These are phyloP conservation scores for Crotalus helleri DNA, from an alignment of 2,113 vertebrate species.

Conservation along the genomic window DNA sequence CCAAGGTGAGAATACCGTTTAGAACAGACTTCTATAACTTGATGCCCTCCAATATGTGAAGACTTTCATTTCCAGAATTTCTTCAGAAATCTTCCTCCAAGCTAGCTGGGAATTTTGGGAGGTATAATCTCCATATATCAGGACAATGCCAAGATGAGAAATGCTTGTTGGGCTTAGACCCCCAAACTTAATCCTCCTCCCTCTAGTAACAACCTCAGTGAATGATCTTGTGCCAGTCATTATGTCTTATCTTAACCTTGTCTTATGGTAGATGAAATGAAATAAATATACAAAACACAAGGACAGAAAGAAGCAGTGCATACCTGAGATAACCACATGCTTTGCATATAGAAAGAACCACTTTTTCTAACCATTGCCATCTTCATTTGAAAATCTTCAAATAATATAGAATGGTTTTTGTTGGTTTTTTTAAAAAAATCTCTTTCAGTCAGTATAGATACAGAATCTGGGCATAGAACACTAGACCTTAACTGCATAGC, in stretches of 20 bases:
- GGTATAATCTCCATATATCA: neutral
- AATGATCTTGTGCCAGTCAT: neutral
- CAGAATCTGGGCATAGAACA: neutral
- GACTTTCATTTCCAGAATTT: neutral
- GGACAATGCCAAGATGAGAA: neutral
- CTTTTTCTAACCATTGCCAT: neutral
- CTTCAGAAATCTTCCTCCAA: neutral
- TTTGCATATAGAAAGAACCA: neutral
- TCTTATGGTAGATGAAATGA: neutral
- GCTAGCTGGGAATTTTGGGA: no score
- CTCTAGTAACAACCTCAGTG: neutral
- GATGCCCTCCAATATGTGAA: neutral
- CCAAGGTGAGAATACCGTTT: neutral
- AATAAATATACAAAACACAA: neutral
- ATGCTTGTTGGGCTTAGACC: neutral
- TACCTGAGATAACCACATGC: neutral
- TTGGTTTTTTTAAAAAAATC: neutral
- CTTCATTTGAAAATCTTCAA: neutral
- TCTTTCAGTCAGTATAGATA: neutral
- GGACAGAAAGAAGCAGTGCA: neutral
- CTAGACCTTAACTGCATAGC: neutral
- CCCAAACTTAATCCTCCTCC: neutral
- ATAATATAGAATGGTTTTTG: neutral
- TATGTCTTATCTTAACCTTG: neutral
- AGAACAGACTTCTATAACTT: neutral